phyloP scores from a whole-genome alignment of 2,797 vertebrate species.

The Takifugu ocellatus region DNA sequence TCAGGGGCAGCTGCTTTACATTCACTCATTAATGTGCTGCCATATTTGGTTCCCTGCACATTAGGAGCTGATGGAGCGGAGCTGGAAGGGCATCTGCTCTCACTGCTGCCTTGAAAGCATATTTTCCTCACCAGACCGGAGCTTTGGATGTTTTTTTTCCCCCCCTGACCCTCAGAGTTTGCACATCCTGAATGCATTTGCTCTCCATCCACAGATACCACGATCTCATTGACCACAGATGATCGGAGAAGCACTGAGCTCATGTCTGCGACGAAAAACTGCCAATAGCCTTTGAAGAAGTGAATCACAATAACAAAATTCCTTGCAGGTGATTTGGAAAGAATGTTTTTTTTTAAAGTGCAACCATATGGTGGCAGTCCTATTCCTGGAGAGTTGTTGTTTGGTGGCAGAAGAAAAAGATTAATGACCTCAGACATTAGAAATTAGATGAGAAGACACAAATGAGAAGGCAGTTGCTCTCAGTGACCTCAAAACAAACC shows the following conservation, averaged over 20 bases:
- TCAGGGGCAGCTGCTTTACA: conserved; percentile 24
- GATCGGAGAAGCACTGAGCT: conserved; percentile 23
- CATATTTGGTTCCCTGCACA: conserved; percentile 28
- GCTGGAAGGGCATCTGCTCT: conserved; percentile 24
- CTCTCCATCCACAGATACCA: conserved; percentile 14
- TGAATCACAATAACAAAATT: conserved; percentile 45
- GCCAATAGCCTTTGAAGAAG: conserved; percentile 35
- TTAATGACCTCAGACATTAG: conserved; percentile 39
- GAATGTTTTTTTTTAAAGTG: conserved; percentile 27
- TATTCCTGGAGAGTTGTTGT: conserved; percentile 10
- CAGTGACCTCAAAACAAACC: not conserved
- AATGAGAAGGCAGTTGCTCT: conserved; percentile 3
- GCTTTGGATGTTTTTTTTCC: conserved; percentile 14
- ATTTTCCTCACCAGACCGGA: conserved; percentile 8
- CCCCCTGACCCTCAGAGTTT: conserved; percentile 11
- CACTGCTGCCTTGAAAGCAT: conserved; percentile 14
- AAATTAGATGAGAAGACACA: conserved; percentile 19
- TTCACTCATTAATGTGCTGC: conserved; percentile 30
- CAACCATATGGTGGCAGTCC: conserved; percentile 33
- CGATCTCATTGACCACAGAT: conserved; percentile 20
- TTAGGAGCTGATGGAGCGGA: conserved; percentile 25
- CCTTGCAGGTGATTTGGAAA: conserved; percentile 23
- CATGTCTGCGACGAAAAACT: conserved; percentile 22
- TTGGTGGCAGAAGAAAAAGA: conserved; percentile 19
- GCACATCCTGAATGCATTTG: conserved; percentile 25